Percentiles rank a stretch among this genome's conserved stretches.
Conservation (phyloP, 2,888 invertebrate species). For the Plebejus argus region DNA sequence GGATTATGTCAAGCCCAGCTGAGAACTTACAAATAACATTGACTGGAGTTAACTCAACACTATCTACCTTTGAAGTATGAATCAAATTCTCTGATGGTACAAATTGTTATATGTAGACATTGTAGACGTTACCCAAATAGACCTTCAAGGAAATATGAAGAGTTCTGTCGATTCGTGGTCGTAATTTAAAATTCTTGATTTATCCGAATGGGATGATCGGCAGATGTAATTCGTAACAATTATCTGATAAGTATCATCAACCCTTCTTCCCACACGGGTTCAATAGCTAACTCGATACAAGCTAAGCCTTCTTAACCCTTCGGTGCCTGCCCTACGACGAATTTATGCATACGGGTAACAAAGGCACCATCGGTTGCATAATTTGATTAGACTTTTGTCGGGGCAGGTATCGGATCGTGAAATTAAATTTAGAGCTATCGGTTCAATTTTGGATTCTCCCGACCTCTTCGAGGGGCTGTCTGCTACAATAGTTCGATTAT, state of each 20-base stretch:
- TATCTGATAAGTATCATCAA: constrained; percentile 77
- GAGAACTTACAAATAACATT: too few species aligned
- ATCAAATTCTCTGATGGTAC: too few species aligned
- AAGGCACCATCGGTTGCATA: constrained; percentile 77
- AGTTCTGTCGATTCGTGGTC: background rate
- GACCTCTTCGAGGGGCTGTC: constrained; percentile 70
- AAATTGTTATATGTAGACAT: too few species aligned
- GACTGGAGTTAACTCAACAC: too few species aligned
- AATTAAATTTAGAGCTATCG: constrained; percentile 80
- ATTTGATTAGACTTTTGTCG: constrained; percentile 79
- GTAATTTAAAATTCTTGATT: constrained; percentile 28
- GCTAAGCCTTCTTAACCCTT: constrained; percentile 68
- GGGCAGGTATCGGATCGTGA: constrained; percentile 78
- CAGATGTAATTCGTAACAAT: constrained; percentile 76
- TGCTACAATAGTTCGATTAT: constrained; percentile 76
- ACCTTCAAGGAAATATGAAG: too few species aligned
- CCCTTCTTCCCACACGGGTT: constrained; percentile 78
- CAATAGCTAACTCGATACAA: constrained; percentile 69
- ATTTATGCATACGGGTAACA: constrained; percentile 76
- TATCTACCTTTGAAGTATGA: too few species aligned
- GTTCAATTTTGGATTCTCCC: constrained; percentile 78
- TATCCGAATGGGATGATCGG: constrained; percentile 32
- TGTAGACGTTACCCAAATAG: too few species aligned
- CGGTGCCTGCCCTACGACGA: constrained; percentile 59
- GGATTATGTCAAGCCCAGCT: too few species aligned